Evolutionary conservation across 53 echinoderm and acorn worm genomes (phyloP), one percentile per base, ranked within the genome.

Genomic region (Henricia sp.): DNA sequence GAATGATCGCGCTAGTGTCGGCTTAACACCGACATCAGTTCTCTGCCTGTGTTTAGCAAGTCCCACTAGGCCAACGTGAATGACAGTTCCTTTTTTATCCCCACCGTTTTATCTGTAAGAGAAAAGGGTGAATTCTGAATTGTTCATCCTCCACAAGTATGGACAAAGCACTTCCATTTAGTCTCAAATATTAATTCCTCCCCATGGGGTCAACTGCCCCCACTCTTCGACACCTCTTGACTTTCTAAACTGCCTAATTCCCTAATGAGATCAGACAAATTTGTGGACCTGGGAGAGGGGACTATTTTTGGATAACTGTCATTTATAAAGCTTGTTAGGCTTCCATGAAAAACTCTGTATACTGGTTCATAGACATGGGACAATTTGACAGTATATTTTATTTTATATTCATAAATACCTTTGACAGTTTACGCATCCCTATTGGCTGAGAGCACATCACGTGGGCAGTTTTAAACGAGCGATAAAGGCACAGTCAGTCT

Each of bases 71-170:
- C 21, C 52, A 2, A 0, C 3, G 11, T 64, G 80, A 80, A 4
- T 60, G 80, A 80, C 80, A 80, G 80, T 80, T 80, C 80, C 80
- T 63, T 80, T 64, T 77, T 77, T 77, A 77, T 77, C 64, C 64
- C 14, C 32, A 23, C 16, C 9, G 55, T 10, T 10, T 5, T 9
- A 44, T 44, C 44, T 44, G 23, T 32, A 20, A 37, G 51, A 50
- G 35, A 73, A 73, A 51, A 73, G 52, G 54, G 55, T 19, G 35
- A 34, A 52, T 52, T 52, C 43, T 52, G 36, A 37, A 10, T 21
- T 52, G 12, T n/a, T 29, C 10, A 11, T 33, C 0, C 37, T 6
- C 35, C 34, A 9, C 19, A 35, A 44, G 73, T 52, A 63, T n/a
- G n/a, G n/a, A n/a, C 64, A 44, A 40, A 19, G 30, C 34, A 80